A percentile compares a stretch with the other conserved stretches of the same genome.
Conservation (phyloP, 2,888 invertebrate species). For the Digitonthophagus gazella region DNA sequence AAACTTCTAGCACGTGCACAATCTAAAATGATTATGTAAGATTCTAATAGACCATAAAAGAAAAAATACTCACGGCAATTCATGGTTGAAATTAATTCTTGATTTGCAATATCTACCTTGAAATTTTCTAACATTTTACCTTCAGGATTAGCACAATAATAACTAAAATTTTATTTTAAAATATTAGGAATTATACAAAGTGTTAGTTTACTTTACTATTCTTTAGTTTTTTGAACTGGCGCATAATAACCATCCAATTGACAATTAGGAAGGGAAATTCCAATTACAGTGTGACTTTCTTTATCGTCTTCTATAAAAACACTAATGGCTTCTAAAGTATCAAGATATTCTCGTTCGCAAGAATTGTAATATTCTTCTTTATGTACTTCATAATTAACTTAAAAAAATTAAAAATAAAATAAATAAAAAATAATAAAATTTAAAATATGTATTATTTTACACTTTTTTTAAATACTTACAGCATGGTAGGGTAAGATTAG, state of each 20-base stretch:
- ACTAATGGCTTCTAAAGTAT: slow-evolving; percentile 42
- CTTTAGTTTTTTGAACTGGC: slow-evolving; percentile 48
- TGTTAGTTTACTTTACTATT: slow-evolving; percentile 42
- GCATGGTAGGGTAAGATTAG: slow-evolving; percentile 44
- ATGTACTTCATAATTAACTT: slow-evolving; percentile 49
- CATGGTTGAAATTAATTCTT: slow-evolving; percentile 51
- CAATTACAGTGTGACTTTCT: slow-evolving; percentile 37
- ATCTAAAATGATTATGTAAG: slow-evolving; percentile 49
- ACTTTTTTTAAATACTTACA: slow-evolving; percentile 50
- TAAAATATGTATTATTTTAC: neutral
- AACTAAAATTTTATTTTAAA: slow-evolving; percentile 46
- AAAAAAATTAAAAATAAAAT: slow-evolving; percentile 23
- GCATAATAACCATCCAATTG: slow-evolving; percentile 55
- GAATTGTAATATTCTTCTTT: slow-evolving; percentile 46
- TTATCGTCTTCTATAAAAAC: slow-evolving; percentile 41
- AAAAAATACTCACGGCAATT: slow-evolving; percentile 60
- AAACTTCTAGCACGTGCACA: slow-evolving; percentile 61
- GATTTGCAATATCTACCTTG: slow-evolving; percentile 49
- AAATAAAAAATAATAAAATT: neutral
- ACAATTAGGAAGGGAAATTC: slow-evolving; percentile 49
- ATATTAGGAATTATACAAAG: neutral
- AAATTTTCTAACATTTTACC: slow-evolving; percentile 57
- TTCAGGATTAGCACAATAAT: slow-evolving; percentile 59
- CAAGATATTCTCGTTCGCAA: slow-evolving; percentile 48
- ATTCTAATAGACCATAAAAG: neutral